phyloP scores from a whole-genome alignment of 2,888 invertebrate genomes.

The Apamea sordens region DNA sequence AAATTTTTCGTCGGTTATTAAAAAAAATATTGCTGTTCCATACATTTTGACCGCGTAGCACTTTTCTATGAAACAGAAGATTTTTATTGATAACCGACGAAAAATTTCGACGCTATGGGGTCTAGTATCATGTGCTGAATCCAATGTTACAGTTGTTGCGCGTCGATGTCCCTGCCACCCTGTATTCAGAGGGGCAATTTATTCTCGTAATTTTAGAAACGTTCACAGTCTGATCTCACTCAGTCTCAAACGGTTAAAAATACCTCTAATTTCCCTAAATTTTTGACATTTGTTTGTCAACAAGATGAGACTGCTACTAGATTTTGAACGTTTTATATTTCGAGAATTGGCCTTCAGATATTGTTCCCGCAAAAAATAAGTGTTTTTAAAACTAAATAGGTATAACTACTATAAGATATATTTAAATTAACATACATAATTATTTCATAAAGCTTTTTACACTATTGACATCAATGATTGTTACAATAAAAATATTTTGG shows the following conservation, averaged over 20 bases:
- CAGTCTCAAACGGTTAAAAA: not conserved
- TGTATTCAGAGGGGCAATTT: not conserved
- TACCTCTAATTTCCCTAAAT: not conserved
- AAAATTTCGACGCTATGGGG: no score
- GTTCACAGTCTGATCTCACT: not conserved
- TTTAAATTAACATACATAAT: conserved; percentile 14
- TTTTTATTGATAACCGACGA: no score
- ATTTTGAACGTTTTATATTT: not conserved
- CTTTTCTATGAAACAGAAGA: no score
- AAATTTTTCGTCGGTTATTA: no score
- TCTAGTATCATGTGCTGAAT: no score
- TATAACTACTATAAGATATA: conserved; percentile 10
- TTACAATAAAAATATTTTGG: conserved; percentile 39
- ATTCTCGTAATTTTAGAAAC: not conserved
- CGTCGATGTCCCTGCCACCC: no score
- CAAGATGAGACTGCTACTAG: not conserved
- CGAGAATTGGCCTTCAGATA: not conserved
- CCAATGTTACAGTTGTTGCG: no score
- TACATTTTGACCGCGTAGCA: no score
- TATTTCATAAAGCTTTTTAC: conserved; percentile 2
- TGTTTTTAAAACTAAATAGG: not conserved
- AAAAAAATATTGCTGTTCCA: no score
- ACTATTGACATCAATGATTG: conserved; percentile 1
- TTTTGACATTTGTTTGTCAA: not conserved
- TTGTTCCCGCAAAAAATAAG: not conserved